These are phyloP conservation scores for Bombus impatiens DNA, from an alignment of 1,140 invertebrate species.

Conservation along the genomic window DNA sequence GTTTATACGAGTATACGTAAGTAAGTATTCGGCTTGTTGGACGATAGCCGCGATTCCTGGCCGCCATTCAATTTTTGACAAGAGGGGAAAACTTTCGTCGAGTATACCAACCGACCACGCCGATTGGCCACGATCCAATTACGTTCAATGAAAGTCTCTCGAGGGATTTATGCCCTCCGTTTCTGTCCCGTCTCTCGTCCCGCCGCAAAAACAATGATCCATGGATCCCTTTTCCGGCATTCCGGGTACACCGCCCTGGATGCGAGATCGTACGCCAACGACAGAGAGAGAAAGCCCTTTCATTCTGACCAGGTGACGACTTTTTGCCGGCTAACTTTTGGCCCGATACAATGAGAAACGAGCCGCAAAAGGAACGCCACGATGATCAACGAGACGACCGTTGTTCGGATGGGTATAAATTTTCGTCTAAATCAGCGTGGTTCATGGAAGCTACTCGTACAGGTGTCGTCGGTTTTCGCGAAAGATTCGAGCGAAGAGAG, in stretches of 20 bases:
- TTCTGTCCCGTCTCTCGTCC: slow-evolving; percentile 41
- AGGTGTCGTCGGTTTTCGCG: not conserved
- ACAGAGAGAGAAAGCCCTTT: not conserved
- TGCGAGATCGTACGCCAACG: slow-evolving; percentile 1
- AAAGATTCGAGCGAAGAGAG: not conserved
- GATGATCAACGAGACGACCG: slow-evolving; percentile 34
- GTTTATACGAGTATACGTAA: not conserved
- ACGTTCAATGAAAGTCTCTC: slow-evolving; percentile 67
- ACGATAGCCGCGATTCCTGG: slow-evolving; percentile 38
- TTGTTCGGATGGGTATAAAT: slow-evolving; percentile 25
- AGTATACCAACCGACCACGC: slow-evolving; percentile 15
- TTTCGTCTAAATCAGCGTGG: slow-evolving; percentile 15
- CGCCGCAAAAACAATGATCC: slow-evolving; percentile 62
- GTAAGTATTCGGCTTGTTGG: too few relatives aligned
- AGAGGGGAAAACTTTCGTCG: slow-evolving; percentile 37
- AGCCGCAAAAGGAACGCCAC: slow-evolving; percentile 32
- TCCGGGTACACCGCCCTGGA: slow-evolving; percentile 43
- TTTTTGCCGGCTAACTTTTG: slow-evolving; percentile 39
- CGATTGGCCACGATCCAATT: slow-evolving; percentile 69
- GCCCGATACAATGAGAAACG: slow-evolving; percentile 46
- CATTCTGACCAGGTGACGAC: slow-evolving; percentile 42
- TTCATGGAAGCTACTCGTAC: not conserved
- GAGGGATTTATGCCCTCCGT: slow-evolving; percentile 65
- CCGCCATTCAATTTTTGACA: slow-evolving; percentile 56
- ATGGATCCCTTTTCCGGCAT: slow-evolving; percentile 67